These are phyloP conservation scores for Enteromius argenteus DNA, from an alignment of 2,797 vertebrate genomes.

Conservation along the genomic window DNA sequence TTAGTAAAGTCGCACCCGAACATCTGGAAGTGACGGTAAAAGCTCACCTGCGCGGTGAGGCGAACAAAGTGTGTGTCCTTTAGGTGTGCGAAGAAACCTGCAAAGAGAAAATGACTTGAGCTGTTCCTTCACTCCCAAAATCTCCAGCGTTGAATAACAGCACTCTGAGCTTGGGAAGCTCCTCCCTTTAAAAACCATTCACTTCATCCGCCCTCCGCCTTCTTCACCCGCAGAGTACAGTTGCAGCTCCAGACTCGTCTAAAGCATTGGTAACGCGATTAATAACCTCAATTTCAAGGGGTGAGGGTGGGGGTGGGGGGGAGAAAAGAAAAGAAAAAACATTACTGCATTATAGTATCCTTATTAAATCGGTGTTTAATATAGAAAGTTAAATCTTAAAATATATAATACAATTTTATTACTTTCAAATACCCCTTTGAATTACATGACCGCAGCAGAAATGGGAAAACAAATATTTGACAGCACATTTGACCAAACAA, in stretches of 20 bases:
- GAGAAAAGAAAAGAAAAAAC: not conserved
- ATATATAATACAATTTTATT: not conserved
- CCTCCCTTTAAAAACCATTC: slow-evolving; percentile 86
- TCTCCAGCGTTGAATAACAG: slow-evolving; percentile 68
- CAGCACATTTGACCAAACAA: not conserved
- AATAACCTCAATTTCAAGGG: not conserved
- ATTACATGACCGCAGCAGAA: not conserved
- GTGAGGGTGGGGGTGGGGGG: too few species aligned
- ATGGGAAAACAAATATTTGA: not conserved
- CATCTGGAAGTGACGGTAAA: slow-evolving; percentile 1
- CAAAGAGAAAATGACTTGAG: slow-evolving; percentile 14
- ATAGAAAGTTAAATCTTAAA: not conserved
- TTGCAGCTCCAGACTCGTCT: not conserved
- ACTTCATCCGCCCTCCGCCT: slow-evolving; percentile 74
- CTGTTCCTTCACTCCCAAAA: slow-evolving; percentile 43
- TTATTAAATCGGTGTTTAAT: not conserved
- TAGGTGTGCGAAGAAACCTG: slow-evolving; percentile 29
- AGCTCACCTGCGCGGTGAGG: slow-evolving; percentile 43
- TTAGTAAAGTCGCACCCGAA: not conserved
- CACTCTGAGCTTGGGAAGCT: slow-evolving; percentile 79
- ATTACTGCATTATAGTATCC: not conserved
- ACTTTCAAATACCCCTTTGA: not conserved
- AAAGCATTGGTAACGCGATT: not conserved
- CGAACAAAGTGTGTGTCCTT: slow-evolving; percentile 11
- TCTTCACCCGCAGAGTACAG: slow-evolving; percentile 67